Conservation (phyloP, 2,113 vertebrate species). For the Scophthalmus maximus region DNA sequence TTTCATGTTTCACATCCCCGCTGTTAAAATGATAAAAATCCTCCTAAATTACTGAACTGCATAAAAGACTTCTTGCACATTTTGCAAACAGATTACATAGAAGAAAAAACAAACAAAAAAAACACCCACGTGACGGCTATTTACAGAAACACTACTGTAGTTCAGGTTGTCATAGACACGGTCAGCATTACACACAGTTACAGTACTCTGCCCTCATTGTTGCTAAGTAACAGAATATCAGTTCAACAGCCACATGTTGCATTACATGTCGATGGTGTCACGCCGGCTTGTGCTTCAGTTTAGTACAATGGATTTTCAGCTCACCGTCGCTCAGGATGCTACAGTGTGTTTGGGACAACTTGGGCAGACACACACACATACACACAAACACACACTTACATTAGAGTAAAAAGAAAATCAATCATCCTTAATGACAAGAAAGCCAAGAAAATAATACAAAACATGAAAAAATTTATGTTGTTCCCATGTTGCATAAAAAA, state of each 20-base stretch:
- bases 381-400: slow-evolving; percentile 14
- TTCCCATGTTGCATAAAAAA: slow-evolving; percentile 65
- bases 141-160: slow-evolving; percentile 39
- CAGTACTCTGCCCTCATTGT: slow-evolving; percentile 31
- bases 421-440: slow-evolving; percentile 4
- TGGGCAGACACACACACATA: slow-evolving; percentile 15
- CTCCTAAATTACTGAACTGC: not conserved
- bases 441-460: slow-evolving; percentile 21
- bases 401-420: slow-evolving; percentile 13
- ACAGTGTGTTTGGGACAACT: slow-evolving; percentile 22
- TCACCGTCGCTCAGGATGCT: slow-evolving; percentile 2
- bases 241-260: slow-evolving; percentile 20
- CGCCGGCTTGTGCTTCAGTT: slow-evolving; percentile 49
- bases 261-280: slow-evolving; percentile 6
- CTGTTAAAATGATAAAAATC: not conserved
- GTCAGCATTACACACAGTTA: slow-evolving; percentile 11
- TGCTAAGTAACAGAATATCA: slow-evolving; percentile 55
- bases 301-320: slow-evolving; percentile 8
- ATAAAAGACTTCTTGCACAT: not conserved
- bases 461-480: slow-evolving; percentile 45
- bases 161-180: slow-evolving; percentile 45
- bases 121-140: slow-evolving; percentile 19
- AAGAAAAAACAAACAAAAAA: too few species aligned
- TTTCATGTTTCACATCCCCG: not conserved
- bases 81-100: too few species aligned